Conservation (phyloP, 2,113 vertebrate genomes). For the Myrmecobius fasciatus region DNA sequence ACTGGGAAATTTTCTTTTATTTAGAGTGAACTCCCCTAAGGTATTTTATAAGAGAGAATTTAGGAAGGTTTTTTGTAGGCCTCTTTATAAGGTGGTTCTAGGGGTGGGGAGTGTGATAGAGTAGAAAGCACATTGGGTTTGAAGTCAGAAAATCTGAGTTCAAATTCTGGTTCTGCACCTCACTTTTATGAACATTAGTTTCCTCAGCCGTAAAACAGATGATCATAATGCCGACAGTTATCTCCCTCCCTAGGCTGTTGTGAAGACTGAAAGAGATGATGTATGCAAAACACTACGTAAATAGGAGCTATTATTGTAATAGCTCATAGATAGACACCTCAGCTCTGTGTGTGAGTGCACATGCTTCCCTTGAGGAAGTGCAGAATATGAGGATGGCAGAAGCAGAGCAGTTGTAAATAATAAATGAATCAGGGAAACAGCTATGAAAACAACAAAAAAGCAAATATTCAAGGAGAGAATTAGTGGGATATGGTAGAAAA, state of each 20-base stretch:
- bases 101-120: background rate
- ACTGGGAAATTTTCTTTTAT: background rate
- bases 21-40: background rate
- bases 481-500: background rate
- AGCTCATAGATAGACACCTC: background rate
- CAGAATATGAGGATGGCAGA: constrained; percentile 56
- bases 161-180: background rate
- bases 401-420: constrained; percentile 64
- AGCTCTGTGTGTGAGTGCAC: constrained; percentile 2
- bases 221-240: background rate
- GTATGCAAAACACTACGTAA: background rate
- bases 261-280: background rate
- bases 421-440: constrained; percentile 51
- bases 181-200: background rate
- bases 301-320: background rate
- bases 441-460: constrained; percentile 65
- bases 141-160: background rate
- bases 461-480: constrained; percentile 33
- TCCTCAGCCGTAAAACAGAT: background rate
- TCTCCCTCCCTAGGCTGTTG: background rate
- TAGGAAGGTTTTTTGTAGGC: constrained; percentile 15
- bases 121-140: background rate
- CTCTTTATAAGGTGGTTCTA: background rate
- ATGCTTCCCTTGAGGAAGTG: background rate
- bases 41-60: constrained; percentile 9